Conservation (phyloP, 2,797 vertebrate genomes). For the Pteronotus mesoamericanus region DNA sequence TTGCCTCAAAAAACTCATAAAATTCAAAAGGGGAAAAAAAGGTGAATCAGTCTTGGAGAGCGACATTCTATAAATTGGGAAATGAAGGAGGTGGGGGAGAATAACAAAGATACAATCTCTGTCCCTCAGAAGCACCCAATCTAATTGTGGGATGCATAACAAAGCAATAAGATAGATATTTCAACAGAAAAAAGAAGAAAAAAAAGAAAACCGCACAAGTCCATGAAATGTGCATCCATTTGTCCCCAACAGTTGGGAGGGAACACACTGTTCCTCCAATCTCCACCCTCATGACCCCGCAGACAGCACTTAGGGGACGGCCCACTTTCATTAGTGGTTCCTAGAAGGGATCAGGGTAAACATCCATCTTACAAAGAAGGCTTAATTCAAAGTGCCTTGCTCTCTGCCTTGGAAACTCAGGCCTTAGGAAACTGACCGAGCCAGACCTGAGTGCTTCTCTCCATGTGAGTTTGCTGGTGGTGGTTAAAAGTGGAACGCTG, state of each 20-base stretch:
- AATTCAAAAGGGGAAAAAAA: background rate
- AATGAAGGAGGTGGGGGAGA: background rate
- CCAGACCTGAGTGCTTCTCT: constrained; percentile 40
- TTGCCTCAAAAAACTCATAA: background rate
- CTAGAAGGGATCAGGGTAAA: background rate
- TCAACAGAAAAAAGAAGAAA: background rate
- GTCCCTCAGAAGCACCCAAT: background rate
- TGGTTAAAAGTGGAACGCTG: constrained; percentile 73
- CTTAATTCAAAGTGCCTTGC: background rate
- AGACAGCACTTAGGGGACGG: background rate
- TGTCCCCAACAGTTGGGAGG: background rate
- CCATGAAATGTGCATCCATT: background rate
- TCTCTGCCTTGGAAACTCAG: background rate
- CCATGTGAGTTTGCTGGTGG: constrained; percentile 66
- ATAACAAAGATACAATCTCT: background rate
- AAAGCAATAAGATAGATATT: background rate
- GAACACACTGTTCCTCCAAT: background rate
- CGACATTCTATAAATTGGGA: background rate
- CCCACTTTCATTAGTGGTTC: background rate
- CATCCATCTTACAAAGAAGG: background rate
- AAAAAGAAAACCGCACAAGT: background rate
- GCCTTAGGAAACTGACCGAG: background rate
- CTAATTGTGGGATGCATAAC: background rate
- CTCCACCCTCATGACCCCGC: background rate
- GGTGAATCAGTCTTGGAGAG: background rate